Evolutionary conservation across 2,888 invertebrate species (phyloP).

Genomic region (Sclerodermus sp.): DNA sequence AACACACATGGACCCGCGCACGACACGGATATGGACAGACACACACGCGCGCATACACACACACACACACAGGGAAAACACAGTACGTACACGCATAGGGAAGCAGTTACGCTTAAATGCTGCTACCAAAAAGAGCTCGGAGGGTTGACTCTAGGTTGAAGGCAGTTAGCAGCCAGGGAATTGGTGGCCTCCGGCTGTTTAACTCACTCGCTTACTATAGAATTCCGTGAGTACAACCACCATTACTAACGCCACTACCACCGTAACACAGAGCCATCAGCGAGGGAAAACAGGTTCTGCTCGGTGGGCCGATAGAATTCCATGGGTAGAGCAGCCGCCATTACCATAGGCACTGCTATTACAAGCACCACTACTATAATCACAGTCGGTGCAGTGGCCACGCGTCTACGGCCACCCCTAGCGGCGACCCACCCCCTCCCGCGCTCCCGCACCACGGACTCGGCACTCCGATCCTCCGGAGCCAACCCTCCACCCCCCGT

Average conservation of each 20-base stretch:
- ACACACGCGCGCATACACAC: background rate
- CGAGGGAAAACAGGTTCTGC: too few relatives aligned
- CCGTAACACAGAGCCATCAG: background rate
- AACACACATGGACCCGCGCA: too few relatives aligned
- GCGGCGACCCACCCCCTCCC: slow-evolving; percentile 1
- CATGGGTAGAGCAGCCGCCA: background rate
- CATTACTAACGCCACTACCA: slow-evolving; percentile 25
- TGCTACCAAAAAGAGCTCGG: slow-evolving; percentile 21
- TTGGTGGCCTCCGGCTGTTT: slow-evolving; percentile 48
- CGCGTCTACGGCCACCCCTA: slow-evolving; percentile 14
- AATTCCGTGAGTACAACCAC: slow-evolving; percentile 29
- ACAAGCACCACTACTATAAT: slow-evolving; percentile 10
- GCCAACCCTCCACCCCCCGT: too few relatives aligned
- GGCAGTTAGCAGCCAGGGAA: slow-evolving; percentile 43
- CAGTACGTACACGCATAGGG: slow-evolving; percentile 13
- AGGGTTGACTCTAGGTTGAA: slow-evolving; percentile 23
- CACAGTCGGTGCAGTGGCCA: slow-evolving; percentile 15
- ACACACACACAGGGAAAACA: too few relatives aligned
- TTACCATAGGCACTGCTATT: slow-evolving; percentile 1
- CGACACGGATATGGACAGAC: too few relatives aligned
- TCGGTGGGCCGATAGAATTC: too few relatives aligned
- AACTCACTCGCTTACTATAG: slow-evolving; percentile 38
- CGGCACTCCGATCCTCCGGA: background rate
- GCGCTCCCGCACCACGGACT: background rate
- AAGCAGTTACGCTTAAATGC: slow-evolving; percentile 23